These are phyloP conservation scores for Eubucco bourcierii DNA, from an alignment of 2,113 vertebrate genomes.

Conservation along the genomic window DNA sequence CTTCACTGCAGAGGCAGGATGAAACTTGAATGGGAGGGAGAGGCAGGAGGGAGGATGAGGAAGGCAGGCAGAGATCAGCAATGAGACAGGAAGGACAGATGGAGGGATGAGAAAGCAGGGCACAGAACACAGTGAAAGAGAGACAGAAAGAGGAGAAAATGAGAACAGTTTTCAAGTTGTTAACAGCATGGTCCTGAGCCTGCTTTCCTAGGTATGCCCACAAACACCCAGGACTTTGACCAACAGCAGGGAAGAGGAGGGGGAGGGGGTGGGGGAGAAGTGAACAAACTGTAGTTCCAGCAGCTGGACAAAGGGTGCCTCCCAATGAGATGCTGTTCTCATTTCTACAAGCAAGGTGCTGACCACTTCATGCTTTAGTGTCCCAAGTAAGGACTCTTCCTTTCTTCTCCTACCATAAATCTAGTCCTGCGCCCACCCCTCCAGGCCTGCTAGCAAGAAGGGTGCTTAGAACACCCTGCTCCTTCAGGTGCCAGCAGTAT, in stretches of 20 bases:
- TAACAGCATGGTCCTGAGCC: not conserved
- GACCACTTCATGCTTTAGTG: not conserved
- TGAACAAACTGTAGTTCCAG: not conserved
- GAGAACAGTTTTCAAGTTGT: not conserved
- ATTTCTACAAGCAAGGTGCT: not conserved
- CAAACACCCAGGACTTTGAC: not conserved
- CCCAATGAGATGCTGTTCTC: not conserved
- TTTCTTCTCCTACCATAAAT: not conserved
- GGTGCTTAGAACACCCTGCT: accelerated
- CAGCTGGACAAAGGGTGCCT: accelerated
- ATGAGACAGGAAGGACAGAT: not conserved
- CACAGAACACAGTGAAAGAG: not conserved
- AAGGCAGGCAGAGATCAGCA: not conserved
- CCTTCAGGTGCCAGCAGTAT: not conserved
- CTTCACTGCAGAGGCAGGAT: not conserved
- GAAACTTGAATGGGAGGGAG: not conserved
- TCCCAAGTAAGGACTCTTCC: not conserved
- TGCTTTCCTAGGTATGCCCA: not conserved
- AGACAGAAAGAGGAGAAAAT: not conserved
- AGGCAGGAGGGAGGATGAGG: not conserved
- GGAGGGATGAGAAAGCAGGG: not conserved
- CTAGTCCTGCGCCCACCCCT: not conserved
- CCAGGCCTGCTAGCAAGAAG: not conserved
- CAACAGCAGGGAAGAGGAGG: not conserved
- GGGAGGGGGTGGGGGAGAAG: not conserved